These are phyloP conservation scores for Drosophila macrothrix DNA, from an alignment of 2,888 invertebrate genomes.

Conservation along the genomic window DNA sequence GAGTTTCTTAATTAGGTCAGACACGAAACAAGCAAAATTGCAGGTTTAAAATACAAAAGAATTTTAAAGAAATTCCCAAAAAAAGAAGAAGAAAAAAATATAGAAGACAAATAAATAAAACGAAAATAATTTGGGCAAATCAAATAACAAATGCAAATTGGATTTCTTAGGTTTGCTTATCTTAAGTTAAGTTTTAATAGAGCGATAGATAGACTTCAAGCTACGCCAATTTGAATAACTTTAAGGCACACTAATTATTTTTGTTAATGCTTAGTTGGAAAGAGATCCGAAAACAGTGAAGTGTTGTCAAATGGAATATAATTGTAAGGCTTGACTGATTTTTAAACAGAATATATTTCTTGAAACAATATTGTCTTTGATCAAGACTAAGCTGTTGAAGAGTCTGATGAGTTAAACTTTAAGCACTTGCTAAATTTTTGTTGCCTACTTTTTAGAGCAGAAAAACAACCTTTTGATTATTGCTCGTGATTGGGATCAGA, in stretches of 20 bases:
- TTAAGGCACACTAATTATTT: neutral
- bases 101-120: constrained; percentile 15
- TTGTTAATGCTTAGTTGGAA: neutral
- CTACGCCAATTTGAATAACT: neutral
- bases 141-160: constrained; percentile 46
- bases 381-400: neutral
- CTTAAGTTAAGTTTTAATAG: neutral
- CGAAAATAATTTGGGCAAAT: constrained; percentile 39
- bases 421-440: neutral
- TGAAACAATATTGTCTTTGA: neutral
- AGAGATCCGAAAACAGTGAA: neutral
- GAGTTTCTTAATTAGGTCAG: constrained; percentile 52
- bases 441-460: constrained; percentile 34
- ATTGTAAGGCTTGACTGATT: neutral
- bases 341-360: neutral
- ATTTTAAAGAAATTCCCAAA: neutral
- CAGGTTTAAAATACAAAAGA: constrained; percentile 34
- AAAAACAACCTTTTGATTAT: neutral
- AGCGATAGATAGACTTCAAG: neutral
- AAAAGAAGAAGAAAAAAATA: neutral
- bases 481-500: constrained; percentile 3
- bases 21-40: constrained; percentile 35
- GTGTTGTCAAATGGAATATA: constrained; percentile 1
- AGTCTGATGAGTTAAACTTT: no score
- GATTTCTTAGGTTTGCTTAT: constrained; percentile 19